Evolutionary conservation across 1,140 invertebrate species (phyloP).

Genomic region (Campoletis sonorensis): DNA sequence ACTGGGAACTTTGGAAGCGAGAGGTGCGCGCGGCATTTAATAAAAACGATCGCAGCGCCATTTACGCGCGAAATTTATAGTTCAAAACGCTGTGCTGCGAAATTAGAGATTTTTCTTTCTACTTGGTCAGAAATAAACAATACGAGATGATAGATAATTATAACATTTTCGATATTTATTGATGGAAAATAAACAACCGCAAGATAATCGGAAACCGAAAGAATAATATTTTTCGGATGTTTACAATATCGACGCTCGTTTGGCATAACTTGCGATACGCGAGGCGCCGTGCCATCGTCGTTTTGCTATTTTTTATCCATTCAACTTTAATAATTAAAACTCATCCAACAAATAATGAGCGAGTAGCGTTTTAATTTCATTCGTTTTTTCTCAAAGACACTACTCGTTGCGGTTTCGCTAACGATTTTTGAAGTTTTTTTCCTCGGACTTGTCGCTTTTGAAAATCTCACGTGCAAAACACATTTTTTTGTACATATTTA

Average conservation of each 20-base stretch:
- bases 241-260: neutral
- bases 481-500: neutral
- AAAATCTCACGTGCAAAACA: neutral
- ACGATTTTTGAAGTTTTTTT: neutral
- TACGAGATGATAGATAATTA: neutral
- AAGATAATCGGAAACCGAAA: neutral
- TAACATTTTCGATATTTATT: conserved; percentile 14
- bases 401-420: neutral
- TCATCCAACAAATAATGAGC: conserved; percentile 1
- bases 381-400: neutral
- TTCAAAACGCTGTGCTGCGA: neutral
- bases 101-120: too few relatives aligned
- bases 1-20: neutral
- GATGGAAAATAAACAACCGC: conserved; percentile 16
- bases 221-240: neutral
- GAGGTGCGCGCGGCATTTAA: neutral
- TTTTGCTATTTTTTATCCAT: neutral
- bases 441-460: neutral
- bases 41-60: neutral
- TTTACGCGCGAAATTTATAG: neutral
- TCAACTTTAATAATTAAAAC: neutral
- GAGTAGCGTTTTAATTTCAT: neutral
- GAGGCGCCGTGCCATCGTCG: neutral
- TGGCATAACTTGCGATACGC: neutral
- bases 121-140: too few relatives aligned